Evolutionary conservation across 2,113 vertebrate genomes (phyloP).

Genomic region (Tychaedon coryphoeus): DNA sequence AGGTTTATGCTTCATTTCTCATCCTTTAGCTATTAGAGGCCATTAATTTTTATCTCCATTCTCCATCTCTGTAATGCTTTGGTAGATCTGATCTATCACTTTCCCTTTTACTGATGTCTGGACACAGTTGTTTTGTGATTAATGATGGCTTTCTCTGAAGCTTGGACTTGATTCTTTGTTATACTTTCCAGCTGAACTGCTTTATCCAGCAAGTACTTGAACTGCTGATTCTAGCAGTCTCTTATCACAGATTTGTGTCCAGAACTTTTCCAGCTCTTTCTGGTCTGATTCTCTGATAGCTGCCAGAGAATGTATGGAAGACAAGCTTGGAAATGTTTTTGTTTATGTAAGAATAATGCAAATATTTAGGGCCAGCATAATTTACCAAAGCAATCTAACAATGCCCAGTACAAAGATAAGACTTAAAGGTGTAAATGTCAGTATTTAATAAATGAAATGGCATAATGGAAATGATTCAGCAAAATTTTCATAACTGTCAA

Average conservation of each 20-base stretch:
- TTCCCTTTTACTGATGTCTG: background rate
- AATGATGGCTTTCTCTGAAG: background rate
- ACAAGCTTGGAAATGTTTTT: background rate
- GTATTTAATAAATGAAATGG: background rate
- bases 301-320: background rate
- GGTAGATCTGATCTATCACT: background rate
- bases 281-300: background rate
- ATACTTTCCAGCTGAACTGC: background rate
- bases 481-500: background rate
- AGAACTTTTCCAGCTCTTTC: background rate
- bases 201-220: background rate
- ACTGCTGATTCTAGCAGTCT: background rate
- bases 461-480: background rate
- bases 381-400: background rate
- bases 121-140: slow-evolving; percentile 2
- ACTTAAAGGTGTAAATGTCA: background rate
- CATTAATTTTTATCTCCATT: background rate
- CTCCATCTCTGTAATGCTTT: background rate
- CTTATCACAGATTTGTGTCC: background rate
- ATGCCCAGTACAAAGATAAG: background rate
- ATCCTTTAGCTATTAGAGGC: background rate
- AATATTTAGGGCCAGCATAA: background rate
- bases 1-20: background rate
- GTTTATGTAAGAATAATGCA: background rate
- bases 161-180: background rate